A percentile compares a stretch with the other conserved stretches of the same genome.
Evolutionary conservation across 2,113 vertebrate species (phyloP).

Genomic region (Oncorhynchus nerka): DNA sequence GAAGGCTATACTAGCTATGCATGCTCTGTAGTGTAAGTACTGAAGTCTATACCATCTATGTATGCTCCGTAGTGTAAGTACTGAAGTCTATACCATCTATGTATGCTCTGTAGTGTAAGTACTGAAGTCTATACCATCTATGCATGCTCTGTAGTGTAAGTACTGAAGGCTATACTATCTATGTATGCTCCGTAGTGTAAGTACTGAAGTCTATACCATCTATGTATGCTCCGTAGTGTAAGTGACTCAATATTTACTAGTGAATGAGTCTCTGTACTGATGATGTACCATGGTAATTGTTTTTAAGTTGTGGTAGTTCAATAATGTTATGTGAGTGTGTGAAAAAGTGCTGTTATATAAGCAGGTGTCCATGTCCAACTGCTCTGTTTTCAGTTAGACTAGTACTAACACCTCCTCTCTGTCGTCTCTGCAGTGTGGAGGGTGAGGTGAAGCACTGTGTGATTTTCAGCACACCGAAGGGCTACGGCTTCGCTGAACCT

Average conservation of each 20-base stretch:
- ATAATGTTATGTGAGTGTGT: too few species aligned
- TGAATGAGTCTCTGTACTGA: too few species aligned
- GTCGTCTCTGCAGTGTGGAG: constrained; percentile 77
- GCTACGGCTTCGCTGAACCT: constrained; percentile 94
- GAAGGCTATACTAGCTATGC: background rate
- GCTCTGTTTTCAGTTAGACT: too few species aligned
- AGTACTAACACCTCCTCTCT: background rate
- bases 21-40: background rate
- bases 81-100: background rate
- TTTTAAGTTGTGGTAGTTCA: too few species aligned
- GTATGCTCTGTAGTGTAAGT: background rate
- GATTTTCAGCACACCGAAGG: constrained; percentile 92
- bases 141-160: background rate
- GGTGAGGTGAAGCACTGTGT: constrained; percentile 98
- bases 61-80: background rate
- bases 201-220: background rate
- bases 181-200: background rate
- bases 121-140: background rate
- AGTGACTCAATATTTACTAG: background rate
- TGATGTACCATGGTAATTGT: too few species aligned
- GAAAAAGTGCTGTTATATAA: background rate
- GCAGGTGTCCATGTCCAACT: background rate
- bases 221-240: background rate
- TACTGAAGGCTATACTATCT: background rate
- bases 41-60: background rate